Percentiles rank a stretch among this genome's conserved stretches.
Evolutionary conservation across 2,113 vertebrate species (phyloP).

Genomic region (Neotragus pygmaeus): DNA sequence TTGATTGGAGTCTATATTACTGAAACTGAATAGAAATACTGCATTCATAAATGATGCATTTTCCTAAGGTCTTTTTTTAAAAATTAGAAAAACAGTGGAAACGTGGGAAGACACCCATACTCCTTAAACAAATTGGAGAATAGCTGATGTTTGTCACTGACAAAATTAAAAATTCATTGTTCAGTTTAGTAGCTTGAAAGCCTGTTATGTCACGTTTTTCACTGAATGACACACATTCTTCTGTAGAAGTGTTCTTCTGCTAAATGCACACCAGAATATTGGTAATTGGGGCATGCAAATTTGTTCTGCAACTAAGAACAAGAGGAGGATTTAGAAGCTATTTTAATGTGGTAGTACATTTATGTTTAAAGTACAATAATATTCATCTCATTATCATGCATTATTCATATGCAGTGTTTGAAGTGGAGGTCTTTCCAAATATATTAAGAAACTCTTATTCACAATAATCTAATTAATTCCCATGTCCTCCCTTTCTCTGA

Average conservation of each 20-base stretch:
- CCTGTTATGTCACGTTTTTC: not conserved
- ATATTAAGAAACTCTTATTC: slow-evolving; percentile 61
- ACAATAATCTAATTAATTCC: slow-evolving; percentile 54
- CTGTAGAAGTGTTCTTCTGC: slow-evolving; percentile 33
- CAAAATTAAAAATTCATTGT: slow-evolving; percentile 39
- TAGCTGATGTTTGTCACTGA: slow-evolving; percentile 39
- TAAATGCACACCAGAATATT: slow-evolving; percentile 39
- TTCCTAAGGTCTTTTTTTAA: slow-evolving; percentile 66
- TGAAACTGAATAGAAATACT: slow-evolving; percentile 58
- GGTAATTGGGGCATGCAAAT: slow-evolving; percentile 66
- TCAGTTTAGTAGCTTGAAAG: slow-evolving; percentile 49
- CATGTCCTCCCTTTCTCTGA: not conserved
- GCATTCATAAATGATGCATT: slow-evolving; percentile 64
- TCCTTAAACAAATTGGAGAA: slow-evolving; percentile 42
- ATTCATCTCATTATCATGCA: slow-evolving; percentile 64
- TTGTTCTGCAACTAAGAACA: slow-evolving; percentile 57
- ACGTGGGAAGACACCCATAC: not conserved
- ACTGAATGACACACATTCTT: slow-evolving; percentile 22
- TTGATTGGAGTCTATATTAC: slow-evolving; percentile 58
- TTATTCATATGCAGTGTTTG: slow-evolving; percentile 67
- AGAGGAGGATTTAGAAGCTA: slow-evolving; percentile 59
- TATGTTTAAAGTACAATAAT: slow-evolving; percentile 53
- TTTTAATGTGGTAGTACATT: slow-evolving; percentile 44
- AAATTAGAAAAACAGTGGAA: slow-evolving; percentile 32
- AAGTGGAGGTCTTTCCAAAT: slow-evolving; percentile 57